phyloP scores from a whole-genome alignment of 2,888 invertebrate species.

The Limnephilus lunatus region DNA sequence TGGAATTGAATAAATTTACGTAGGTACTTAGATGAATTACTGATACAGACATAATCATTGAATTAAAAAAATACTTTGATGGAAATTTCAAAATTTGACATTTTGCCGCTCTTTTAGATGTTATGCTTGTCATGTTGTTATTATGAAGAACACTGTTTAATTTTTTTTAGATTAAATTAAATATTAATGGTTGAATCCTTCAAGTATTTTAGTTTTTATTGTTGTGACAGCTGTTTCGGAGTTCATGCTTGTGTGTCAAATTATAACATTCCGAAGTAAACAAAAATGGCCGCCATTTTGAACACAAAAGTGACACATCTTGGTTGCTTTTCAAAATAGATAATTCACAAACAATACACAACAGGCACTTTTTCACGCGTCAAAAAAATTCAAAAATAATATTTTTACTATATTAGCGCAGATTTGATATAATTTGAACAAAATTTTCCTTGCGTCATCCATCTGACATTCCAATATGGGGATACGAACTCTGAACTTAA shows the following conservation, averaged over 20 bases:
- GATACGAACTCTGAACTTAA: background rate
- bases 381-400: background rate
- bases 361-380: background rate
- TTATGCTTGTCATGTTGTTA: no score
- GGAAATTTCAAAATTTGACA: background rate
- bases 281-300: constrained; percentile 43
- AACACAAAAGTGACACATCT: constrained; percentile 4
- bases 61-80: background rate
- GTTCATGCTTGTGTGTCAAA: background rate
- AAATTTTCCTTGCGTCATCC: constrained; percentile 63
- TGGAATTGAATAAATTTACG: no score
- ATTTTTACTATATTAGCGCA: background rate
- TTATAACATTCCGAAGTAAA: constrained; percentile 32
- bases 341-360: background rate
- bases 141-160: no score
- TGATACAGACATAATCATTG: background rate
- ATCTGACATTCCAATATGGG: constrained; percentile 58
- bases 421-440: constrained; percentile 41
- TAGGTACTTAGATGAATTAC: no score
- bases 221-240: no score
- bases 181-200: no score
- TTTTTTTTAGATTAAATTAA: no score
- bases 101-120: background rate
- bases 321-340: background rate
- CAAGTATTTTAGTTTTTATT: no score